These are phyloP conservation scores for Streptopelia turtur DNA, from an alignment of 2,797 vertebrate species.

Conservation along the genomic window DNA sequence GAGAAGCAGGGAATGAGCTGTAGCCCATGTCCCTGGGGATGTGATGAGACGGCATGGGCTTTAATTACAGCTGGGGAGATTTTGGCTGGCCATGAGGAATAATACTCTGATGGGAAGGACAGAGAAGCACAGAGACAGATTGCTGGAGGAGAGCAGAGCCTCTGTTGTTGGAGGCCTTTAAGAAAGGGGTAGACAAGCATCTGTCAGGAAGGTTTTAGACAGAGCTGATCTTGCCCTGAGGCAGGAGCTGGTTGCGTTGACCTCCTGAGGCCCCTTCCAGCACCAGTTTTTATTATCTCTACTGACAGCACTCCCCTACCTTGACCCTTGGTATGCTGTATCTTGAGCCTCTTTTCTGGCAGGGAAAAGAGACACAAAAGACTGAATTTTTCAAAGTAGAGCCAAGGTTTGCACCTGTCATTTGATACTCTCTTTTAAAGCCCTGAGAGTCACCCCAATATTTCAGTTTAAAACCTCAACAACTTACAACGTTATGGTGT, in stretches of 20 bases:
- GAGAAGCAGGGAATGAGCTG: neutral
- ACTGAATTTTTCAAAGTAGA: neutral
- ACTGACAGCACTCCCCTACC: neutral
- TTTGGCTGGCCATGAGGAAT: neutral
- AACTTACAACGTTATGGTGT: neutral
- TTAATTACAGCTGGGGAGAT: conserved; percentile 36
- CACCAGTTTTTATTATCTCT: neutral
- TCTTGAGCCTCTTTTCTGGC: neutral
- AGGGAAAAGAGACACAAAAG: neutral
- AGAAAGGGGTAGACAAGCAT: conserved; percentile 14
- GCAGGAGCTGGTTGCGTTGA: conserved; percentile 10
- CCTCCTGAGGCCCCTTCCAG: neutral
- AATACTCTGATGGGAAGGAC: neutral
- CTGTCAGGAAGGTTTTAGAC: conserved; percentile 34
- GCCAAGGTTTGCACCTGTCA: neutral
- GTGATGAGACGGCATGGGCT: neutral
- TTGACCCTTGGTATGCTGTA: neutral
- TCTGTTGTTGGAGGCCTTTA: neutral
- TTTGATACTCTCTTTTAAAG: neutral
- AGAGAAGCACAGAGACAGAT: neutral
- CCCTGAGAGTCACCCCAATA: neutral
- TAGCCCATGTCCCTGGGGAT: neutral
- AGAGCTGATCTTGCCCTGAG: conserved; percentile 53
- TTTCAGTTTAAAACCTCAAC: neutral
- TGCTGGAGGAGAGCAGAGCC: conserved; percentile 24